Evolutionary conservation across 2,888 invertebrate species (phyloP).

Genomic region (Rugalucina vietnamica): DNA sequence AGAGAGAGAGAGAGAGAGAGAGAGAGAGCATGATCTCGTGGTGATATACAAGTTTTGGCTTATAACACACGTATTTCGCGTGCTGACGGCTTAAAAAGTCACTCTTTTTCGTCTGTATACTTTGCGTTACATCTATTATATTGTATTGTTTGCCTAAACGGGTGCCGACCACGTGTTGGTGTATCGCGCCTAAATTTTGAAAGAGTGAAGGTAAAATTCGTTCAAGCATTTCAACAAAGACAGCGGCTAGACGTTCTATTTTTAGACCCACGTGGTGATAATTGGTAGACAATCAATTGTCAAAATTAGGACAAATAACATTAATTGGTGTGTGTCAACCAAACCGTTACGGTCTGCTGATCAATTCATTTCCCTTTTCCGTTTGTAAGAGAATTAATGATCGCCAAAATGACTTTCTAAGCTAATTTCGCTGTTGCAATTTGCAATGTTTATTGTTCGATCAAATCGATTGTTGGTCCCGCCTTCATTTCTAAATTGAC

Average conservation of each 20-base stretch:
- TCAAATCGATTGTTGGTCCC: slow-evolving; percentile 57
- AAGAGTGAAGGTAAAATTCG: background rate
- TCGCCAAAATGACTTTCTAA: background rate
- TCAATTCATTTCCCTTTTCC: background rate
- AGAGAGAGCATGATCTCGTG: too few relatives aligned
- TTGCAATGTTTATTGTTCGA: slow-evolving; percentile 52
- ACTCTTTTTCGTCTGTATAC: too few relatives aligned
- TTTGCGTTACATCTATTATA: too few relatives aligned
- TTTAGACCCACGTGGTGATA: slow-evolving; percentile 61
- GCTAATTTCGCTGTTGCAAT: slow-evolving; percentile 21
- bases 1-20: too few relatives aligned
- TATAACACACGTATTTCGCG: too few relatives aligned
- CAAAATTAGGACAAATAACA: background rate
- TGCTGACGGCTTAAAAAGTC: too few relatives aligned
- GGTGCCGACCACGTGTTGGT: background rate
- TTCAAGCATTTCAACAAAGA: slow-evolving; percentile 37
- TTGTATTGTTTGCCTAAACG: too few relatives aligned
- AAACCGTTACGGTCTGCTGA: background rate
- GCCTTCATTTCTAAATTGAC: slow-evolving; percentile 59
- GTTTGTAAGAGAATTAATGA: too few relatives aligned
- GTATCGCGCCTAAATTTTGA: background rate
- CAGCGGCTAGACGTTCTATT: slow-evolving; percentile 53
- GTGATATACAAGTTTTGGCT: too few relatives aligned
- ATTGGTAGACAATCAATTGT: background rate
- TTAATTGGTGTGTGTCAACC: background rate